These are phyloP conservation scores for Neomonachus schauinslandi DNA, from an alignment of 2,113 vertebrate genomes.

Conservation along the genomic window DNA sequence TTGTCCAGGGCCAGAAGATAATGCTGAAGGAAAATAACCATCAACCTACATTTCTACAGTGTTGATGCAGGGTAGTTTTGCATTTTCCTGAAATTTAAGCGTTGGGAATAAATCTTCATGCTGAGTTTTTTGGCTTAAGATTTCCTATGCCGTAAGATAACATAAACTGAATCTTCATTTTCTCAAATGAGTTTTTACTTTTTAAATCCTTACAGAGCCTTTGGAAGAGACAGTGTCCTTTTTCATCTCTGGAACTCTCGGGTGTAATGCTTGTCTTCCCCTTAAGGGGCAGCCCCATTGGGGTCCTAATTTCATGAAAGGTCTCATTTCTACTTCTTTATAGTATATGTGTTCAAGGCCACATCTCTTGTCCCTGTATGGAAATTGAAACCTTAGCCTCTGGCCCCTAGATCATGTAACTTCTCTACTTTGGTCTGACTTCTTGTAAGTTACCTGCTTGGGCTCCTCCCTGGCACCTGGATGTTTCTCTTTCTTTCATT, in stretches of 20 bases:
- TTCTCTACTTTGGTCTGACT: background rate
- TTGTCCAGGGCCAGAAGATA: background rate
- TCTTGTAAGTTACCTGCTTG: background rate
- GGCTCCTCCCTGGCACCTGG: background rate
- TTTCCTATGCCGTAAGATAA: background rate
- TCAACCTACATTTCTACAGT: background rate
- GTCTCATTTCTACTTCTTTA: background rate
- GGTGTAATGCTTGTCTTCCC: background rate
- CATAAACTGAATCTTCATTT: background rate
- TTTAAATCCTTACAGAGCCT: background rate
- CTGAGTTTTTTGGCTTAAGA: background rate
- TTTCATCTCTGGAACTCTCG: background rate
- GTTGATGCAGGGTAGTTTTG: background rate
- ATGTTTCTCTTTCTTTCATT: background rate
- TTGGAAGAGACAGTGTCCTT: background rate
- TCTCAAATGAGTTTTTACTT: background rate
- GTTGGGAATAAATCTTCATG: background rate
- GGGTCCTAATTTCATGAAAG: background rate
- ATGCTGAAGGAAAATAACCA: background rate
- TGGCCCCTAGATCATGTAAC: background rate
- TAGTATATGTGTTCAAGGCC: background rate
- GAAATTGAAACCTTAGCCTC: background rate
- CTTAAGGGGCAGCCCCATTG: background rate
- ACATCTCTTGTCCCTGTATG: background rate
- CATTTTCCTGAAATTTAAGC: conserved; percentile 9